Base-by-base conservation (phyloP, 2,888 invertebrate species). In the Eumacrocentrus americanus region DNA sequence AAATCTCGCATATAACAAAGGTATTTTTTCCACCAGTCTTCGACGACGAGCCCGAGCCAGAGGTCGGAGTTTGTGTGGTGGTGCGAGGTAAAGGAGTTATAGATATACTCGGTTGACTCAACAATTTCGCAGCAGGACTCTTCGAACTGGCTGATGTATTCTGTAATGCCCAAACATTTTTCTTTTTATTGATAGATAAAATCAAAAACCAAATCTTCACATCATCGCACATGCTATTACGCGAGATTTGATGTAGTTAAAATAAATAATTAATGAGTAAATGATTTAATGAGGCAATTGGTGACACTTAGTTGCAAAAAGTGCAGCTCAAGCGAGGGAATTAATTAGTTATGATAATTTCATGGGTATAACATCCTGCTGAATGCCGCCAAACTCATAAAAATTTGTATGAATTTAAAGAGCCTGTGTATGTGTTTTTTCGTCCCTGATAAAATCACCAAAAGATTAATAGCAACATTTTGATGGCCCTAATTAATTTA, bases 1-100 rank as follows among this genome's bases (percentile, higher is more conserved):
- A 98, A 66, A 97, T 95, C 84, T 97, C 97, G 81, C 97, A 98
- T 69, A 95, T 93, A 67, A 95, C 95, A 81, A 94, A 94, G 23
- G 91, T 88, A 70, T 89, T 90, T 80, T 93, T 93, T 66, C 86
- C 87, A 52, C 85, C 77, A 63, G 78, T 76, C 60, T 81, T 79
- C 2, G 79, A 73, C 53, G 82, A 75, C 37, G 79, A 73, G 34
- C 80, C 79, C 16, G 81, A 76, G 46, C 81, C 78, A 57, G 81
- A 70, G 64, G 75, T 71, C 11, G 80, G 72, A 18, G 81, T 71
- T 66, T 80, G 77, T 11, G 81, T 75, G 42, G 83, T 81, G 63
- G 84, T 80, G 65, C 93, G 87, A 68, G 93, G 93, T 79, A 94
- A 83, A 50, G 94, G 93, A 61, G 94, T 94, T 78, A 94, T 94